Evolutionary conservation across 2,888 invertebrate species (phyloP), one percentile per base, ranked within the genome.

Genomic region (Shargacucullia verbasci): DNA sequence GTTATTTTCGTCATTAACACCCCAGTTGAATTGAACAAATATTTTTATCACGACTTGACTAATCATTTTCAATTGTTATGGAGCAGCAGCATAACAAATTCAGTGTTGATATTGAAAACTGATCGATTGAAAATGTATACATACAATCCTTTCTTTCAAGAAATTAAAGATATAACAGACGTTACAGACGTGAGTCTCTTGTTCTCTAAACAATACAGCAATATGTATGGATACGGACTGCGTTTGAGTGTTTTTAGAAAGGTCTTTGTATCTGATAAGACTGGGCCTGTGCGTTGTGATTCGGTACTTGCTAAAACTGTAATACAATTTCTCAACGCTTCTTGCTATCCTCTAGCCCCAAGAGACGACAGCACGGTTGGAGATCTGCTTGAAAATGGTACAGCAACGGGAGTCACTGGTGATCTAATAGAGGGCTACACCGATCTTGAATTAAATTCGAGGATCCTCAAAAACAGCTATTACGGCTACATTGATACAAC

Each of bases 81-180:
- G 94, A 89, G 90, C 35, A 88, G 88, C 55, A 94, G 94, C 81
- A 83, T 95, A 8, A 86, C 95, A 0, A 95, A 95, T 70, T 92
- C 92, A 0, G 87, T 94, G 1, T 72, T 94, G 7, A 81, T 92
- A 43, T 50, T 92, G 11, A 86, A 82, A 82, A 73, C 84, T 11
- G 80, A 83, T 8, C 76, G 83, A 1, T 75, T 95, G 20, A 89
- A 87, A 68, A 87, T 94, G 48, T 95, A 91, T 63, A 89, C 91
- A 0, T 95, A 94, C 64, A 94, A 95, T 71, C 94, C 94, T 0
- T 95, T 94, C 60, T 80, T 85, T 0, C 74, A 90, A 20, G 73
- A 89, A 68, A 87, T 94, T 34, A 79, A 81, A 37, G 91, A 94
- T 43, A 82, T 94, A 15, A 89, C 90, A 10, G 59, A 85, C 37